Percentiles rank a stretch among this genome's conserved stretches.
Conservation (phyloP, 1,140 invertebrate genomes). For the Ostrea denselamellosa region DNA sequence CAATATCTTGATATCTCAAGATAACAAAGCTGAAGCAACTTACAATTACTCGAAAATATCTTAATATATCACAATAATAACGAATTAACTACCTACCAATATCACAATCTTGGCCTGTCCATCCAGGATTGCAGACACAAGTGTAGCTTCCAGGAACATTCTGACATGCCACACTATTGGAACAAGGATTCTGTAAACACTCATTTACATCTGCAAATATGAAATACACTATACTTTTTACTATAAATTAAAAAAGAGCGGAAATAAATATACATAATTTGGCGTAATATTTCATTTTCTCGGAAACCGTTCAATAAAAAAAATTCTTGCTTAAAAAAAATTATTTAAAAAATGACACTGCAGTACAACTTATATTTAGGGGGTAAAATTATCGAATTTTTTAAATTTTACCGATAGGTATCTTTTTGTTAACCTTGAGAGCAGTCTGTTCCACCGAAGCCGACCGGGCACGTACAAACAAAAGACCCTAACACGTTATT, state of each 20-base stretch:
- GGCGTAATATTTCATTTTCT: neutral
- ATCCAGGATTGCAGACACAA: constrained; percentile 42
- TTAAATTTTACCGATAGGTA: neutral
- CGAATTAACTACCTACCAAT: constrained; percentile 18
- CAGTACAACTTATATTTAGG: too few species aligned
- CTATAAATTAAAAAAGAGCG: too few species aligned
- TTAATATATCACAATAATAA: too few species aligned
- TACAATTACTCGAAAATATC: too few species aligned
- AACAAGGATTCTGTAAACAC: constrained; percentile 47
- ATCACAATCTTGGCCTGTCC: constrained; percentile 42
- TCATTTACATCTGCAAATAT: constrained; percentile 50
- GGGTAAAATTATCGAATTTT: too few species aligned
- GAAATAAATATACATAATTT: neutral
- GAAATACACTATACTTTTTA: neutral
- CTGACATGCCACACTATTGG: constrained; percentile 47
- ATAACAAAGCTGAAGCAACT: too few species aligned
- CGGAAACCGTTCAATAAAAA: neutral
- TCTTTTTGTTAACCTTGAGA: neutral
- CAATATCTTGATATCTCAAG: too few species aligned
- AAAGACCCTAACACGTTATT: neutral
- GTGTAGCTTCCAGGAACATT: constrained; percentile 44
- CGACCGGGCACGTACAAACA: constrained; percentile 3
- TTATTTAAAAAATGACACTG: too few species aligned
- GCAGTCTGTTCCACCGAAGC: neutral
- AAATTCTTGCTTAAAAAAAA: neutral